Percentiles rank a stretch among this genome's conserved stretches.
These are phyloP conservation scores for Drosophila miranda DNA, from an alignment of 1,140 invertebrate genomes.

Conservation along the genomic window DNA sequence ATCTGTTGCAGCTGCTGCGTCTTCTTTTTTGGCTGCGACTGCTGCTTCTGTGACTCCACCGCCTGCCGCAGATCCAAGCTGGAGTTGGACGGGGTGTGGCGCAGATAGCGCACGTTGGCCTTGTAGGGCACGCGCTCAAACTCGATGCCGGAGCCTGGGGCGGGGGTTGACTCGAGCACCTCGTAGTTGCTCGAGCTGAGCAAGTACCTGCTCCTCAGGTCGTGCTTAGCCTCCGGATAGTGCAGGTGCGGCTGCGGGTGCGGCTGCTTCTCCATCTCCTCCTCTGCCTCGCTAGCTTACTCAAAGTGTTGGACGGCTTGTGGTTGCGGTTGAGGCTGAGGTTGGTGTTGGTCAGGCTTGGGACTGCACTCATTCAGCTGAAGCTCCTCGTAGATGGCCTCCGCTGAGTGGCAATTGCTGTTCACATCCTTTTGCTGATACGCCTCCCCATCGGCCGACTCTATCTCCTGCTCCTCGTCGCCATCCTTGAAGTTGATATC, in stretches of 20 bases:
- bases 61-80: constrained; percentile 59
- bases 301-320: constrained; percentile 41
- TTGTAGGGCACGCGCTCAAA: constrained; percentile 75
- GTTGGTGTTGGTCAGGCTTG: not conserved
- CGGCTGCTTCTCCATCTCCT: not conserved
- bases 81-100: constrained; percentile 76
- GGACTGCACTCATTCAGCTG: constrained; percentile 14
- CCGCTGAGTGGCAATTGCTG: constrained; percentile 27
- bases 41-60: constrained; percentile 12
- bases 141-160: constrained; percentile 28
- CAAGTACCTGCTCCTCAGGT: constrained; percentile 23
- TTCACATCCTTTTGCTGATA: constrained; percentile 27
- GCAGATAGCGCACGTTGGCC: constrained; percentile 70
- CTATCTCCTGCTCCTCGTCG: constrained; percentile 39
- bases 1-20: not conserved
- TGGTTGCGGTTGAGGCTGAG: constrained; percentile 20
- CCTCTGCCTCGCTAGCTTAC: constrained; percentile 32
- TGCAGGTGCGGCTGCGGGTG: no score
- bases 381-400: constrained; percentile 38
- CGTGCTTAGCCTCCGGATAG: constrained; percentile 2
- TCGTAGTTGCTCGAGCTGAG: constrained; percentile 32
- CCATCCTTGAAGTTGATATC: constrained; percentile 67
- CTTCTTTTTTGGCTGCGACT: constrained; percentile 16
- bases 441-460: constrained; percentile 2
- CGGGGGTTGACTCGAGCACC: constrained; percentile 9